Conservation (phyloP, 2,797 vertebrate species). For the Aplochiton taeniatus region DNA sequence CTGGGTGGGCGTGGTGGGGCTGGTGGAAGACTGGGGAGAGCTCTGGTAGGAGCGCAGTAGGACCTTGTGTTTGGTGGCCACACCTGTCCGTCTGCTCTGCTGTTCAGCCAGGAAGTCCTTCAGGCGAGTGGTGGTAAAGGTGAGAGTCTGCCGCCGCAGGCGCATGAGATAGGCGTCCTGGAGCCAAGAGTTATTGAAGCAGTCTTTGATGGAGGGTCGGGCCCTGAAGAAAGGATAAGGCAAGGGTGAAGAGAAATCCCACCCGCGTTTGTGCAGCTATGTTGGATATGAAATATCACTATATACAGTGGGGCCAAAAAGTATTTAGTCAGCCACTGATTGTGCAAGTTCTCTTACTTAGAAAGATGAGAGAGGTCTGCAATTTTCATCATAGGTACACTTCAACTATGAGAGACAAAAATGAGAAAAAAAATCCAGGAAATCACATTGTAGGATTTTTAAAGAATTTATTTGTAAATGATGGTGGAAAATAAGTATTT, state of each 20-base stretch:
- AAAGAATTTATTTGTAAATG: no score
- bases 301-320: no score
- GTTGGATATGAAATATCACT: neutral
- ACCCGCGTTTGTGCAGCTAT: no score
- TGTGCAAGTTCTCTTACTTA: no score
- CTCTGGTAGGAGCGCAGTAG: slow-evolving; percentile 95
- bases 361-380: no score
- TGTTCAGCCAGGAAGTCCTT: slow-evolving; percentile 97
- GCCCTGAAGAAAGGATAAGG: slow-evolving; percentile 75
- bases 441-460: no score
- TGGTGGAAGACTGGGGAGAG: slow-evolving; percentile 72
- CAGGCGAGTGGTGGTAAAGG: slow-evolving; percentile 94
- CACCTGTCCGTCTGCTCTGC: slow-evolving; percentile 79
- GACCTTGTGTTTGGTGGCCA: slow-evolving; percentile 94
- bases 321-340: no score
- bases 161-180: slow-evolving; percentile 98
- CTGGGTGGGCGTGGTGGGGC: slow-evolving; percentile 66
- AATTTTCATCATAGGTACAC: no score
- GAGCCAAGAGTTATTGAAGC: slow-evolving; percentile 93
- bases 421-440: no score
- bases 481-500: no score
- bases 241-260: no score
- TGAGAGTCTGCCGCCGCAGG: slow-evolving; percentile 93
- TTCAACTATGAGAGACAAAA: no score
- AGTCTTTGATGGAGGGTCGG: slow-evolving; percentile 93